Percentiles rank a stretch among this genome's conserved stretches.
These are phyloP conservation scores for Pachyrhynchus sulphureomaculatus DNA, from an alignment of 1,140 invertebrate species.

Conservation along the genomic window DNA sequence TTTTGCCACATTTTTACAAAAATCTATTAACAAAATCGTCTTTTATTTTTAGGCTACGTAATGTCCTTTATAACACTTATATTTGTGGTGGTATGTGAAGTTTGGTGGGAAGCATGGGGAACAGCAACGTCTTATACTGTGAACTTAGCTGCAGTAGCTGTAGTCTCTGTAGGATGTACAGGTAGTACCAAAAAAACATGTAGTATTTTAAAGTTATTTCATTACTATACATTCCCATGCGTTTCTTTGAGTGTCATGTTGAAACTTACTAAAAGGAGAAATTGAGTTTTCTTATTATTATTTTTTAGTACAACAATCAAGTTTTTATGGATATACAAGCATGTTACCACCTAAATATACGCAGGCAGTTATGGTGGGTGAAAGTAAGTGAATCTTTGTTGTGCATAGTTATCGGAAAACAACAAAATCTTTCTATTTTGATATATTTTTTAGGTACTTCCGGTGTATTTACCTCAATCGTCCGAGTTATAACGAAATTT, in stretches of 20 bases:
- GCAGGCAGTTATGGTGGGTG: slow-evolving; percentile 90
- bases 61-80: slow-evolving; percentile 78
- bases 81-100: slow-evolving; percentile 81
- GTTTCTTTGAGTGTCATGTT: too few species aligned
- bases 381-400: slow-evolving; percentile 67
- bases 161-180: slow-evolving; percentile 86
- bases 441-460: slow-evolving; percentile 72
- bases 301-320: slow-evolving; percentile 81
- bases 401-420: too few species aligned
- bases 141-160: slow-evolving; percentile 79
- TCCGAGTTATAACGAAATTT: slow-evolving; percentile 80
- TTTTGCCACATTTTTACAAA: too few species aligned
- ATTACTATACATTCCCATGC: too few species aligned
- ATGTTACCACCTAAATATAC: slow-evolving; percentile 88
- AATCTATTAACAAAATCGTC: too few species aligned
- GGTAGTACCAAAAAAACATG: slow-evolving; percentile 61
- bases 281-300: background rate
- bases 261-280: too few species aligned
- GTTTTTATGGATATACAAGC: slow-evolving; percentile 91
- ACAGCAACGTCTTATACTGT: slow-evolving; percentile 72
- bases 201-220: too few species aligned
- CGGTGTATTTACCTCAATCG: slow-evolving; percentile 80
- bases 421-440: too few species aligned
- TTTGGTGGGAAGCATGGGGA: slow-evolving; percentile 78
- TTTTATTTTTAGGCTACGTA: slow-evolving; percentile 77